These are phyloP conservation scores for Myotis vivesi DNA, from an alignment of 2,797 vertebrate species.

Conservation along the genomic window DNA sequence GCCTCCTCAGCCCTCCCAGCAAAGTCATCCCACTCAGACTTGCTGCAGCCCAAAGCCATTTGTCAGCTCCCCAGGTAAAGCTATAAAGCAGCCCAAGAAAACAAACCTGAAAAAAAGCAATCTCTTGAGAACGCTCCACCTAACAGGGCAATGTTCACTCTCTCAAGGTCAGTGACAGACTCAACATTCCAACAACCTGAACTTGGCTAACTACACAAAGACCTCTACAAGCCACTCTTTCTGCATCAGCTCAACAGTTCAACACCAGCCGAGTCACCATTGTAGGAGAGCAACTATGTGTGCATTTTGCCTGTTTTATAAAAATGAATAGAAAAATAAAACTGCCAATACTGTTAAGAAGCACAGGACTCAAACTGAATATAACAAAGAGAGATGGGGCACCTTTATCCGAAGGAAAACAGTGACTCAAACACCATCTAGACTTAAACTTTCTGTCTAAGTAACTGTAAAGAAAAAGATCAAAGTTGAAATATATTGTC, in stretches of 20 bases:
- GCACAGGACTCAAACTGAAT: not conserved
- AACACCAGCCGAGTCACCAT: not conserved
- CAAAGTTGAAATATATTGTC: not conserved
- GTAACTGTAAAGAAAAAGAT: not conserved
- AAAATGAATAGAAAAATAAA: conserved; percentile 34
- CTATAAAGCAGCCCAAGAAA: not conserved
- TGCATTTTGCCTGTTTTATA: not conserved
- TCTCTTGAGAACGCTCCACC: not conserved
- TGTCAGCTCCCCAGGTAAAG: not conserved
- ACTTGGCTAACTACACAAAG: not conserved
- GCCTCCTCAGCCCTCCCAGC: no score
- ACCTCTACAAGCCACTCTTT: not conserved
- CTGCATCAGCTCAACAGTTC: not conserved
- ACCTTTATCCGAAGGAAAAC: not conserved
- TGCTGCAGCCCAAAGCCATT: not conserved
- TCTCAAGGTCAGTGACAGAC: not conserved
- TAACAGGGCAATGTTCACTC: not conserved
- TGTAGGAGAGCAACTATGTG: not conserved
- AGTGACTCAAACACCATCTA: not conserved
- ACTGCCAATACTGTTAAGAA: not conserved
- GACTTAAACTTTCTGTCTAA: not conserved
- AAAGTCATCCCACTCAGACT: not conserved
- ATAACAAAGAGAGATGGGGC: not conserved
- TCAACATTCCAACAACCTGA: not conserved
- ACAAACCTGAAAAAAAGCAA: not conserved